Evolutionary conservation across 2,888 invertebrate species (phyloP).

Genomic region (Drosophila melanosoma): DNA sequence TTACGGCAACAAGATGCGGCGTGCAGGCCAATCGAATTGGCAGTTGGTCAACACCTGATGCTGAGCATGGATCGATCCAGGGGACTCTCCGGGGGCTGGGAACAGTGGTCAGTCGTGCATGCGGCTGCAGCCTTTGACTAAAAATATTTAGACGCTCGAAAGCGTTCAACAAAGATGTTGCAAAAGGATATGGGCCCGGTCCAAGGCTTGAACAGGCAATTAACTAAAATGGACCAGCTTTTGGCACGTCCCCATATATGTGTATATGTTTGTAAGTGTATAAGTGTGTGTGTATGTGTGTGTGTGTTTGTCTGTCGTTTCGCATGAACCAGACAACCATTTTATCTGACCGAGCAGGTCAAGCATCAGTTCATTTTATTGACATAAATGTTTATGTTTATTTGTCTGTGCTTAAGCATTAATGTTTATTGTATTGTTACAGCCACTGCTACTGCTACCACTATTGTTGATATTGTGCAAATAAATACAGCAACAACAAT

Average conservation of each 20-base stretch:
- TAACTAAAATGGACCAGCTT: slow-evolving; percentile 56
- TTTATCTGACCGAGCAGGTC: slow-evolving; percentile 72
- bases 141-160: slow-evolving; percentile 65
- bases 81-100: not conserved
- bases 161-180: slow-evolving; percentile 52
- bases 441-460: slow-evolving; percentile 17
- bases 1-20: slow-evolving; percentile 42
- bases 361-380: slow-evolving; percentile 77
- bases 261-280: not conserved
- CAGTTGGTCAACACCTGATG: slow-evolving; percentile 57
- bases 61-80: slow-evolving; percentile 14
- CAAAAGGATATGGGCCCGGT: slow-evolving; percentile 25
- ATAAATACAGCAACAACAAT: slow-evolving; percentile 49
- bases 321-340: slow-evolving; percentile 42
- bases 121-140: slow-evolving; percentile 52
- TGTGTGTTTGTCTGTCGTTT: slow-evolving; percentile 29
- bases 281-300: not conserved
- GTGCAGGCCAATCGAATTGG: slow-evolving; percentile 40
- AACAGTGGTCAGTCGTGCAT: slow-evolving; percentile 54
- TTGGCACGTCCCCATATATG: slow-evolving; percentile 30
- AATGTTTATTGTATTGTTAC: slow-evolving; percentile 67
- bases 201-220: slow-evolving; percentile 42
- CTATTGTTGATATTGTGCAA: slow-evolving; percentile 58
- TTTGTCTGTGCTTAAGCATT: slow-evolving; percentile 72
- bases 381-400: slow-evolving; percentile 78